These are phyloP conservation scores for Chelonus insularis DNA, from an alignment of 1,140 invertebrate species.

Conservation along the genomic window DNA sequence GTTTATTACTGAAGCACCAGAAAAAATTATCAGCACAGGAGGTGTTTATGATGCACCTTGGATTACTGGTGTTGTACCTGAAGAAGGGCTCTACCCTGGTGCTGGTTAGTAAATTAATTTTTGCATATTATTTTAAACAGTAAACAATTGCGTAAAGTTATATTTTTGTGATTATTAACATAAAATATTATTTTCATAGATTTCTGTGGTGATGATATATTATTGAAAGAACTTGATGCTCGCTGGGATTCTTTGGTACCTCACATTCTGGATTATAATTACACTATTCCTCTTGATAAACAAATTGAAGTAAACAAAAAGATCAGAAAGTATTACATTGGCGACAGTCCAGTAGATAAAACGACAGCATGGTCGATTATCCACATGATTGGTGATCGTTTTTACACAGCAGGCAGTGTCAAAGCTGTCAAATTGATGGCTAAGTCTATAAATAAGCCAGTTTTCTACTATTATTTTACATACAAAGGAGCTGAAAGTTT, in stretches of 20 bases:
- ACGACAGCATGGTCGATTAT: slow-evolving; percentile 42
- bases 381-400: slow-evolving; percentile 63
- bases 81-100: slow-evolving; percentile 63
- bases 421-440: slow-evolving; percentile 63
- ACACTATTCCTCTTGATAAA: slow-evolving; percentile 59
- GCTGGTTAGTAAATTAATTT: slow-evolving; percentile 24
- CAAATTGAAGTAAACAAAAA: slow-evolving; percentile 55
- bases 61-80: slow-evolving; percentile 57
- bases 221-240: slow-evolving; percentile 59
- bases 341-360: slow-evolving; percentile 54
- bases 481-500: slow-evolving; percentile 62
- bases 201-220: slow-evolving; percentile 54
- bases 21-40: slow-evolving; percentile 56
- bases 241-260: slow-evolving; percentile 64
- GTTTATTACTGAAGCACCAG: slow-evolving; percentile 61
- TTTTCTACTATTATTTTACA: slow-evolving; percentile 65
- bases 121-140: background rate
- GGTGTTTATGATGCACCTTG: slow-evolving; percentile 58
- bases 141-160: background rate
- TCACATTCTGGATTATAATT: slow-evolving; percentile 66
- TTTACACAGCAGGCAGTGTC: slow-evolving; percentile 62
- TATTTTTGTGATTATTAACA: too few species aligned
- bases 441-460: slow-evolving; percentile 58
- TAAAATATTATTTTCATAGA: slow-evolving; percentile 54
- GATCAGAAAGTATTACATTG: slow-evolving; percentile 65